Conservation (phyloP, 2,888 invertebrate species). For the Mystacides longicornis region DNA sequence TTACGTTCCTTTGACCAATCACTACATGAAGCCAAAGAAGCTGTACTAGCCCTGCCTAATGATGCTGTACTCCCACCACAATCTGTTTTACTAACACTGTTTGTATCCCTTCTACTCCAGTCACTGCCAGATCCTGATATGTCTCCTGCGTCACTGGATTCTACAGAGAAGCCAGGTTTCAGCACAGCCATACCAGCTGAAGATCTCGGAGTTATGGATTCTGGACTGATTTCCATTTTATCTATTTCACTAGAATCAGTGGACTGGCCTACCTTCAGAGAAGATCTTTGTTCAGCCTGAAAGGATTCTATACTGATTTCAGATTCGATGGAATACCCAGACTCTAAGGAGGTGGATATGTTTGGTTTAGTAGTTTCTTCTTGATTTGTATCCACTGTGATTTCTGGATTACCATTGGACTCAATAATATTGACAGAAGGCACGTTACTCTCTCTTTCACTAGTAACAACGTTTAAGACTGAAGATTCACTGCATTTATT, state of each 20-base stretch:
- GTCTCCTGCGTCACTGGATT: constrained; percentile 51
- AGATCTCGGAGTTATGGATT: constrained; percentile 45
- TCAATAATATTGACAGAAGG: constrained; percentile 37
- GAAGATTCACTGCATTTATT: constrained; percentile 17
- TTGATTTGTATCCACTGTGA: constrained; percentile 44
- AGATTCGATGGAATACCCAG: constrained; percentile 47
- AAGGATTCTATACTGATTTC: constrained; percentile 54
- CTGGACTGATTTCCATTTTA: constrained; percentile 50
- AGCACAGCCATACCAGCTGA: constrained; percentile 43
- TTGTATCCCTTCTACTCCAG: constrained; percentile 50
- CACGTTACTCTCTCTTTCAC: constrained; percentile 25
- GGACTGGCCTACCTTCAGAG: constrained; percentile 56
- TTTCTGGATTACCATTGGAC: constrained; percentile 46
- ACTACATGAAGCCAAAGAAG: constrained; percentile 56
- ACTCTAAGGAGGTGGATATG: constrained; percentile 46
- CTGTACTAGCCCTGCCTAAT: constrained; percentile 55
- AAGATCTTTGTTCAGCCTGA: constrained; percentile 51
- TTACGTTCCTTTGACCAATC: constrained; percentile 54
- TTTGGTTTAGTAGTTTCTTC: constrained; percentile 28
- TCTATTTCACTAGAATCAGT: constrained; percentile 61
- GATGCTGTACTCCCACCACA: constrained; percentile 51
- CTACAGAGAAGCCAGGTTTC: constrained; percentile 52
- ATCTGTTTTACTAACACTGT: constrained; percentile 40
- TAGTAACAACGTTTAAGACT: constrained; percentile 15
- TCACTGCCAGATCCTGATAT: constrained; percentile 53